phyloP scores from a whole-genome alignment of 2,797 vertebrate genomes.

The Xenops minutus region DNA sequence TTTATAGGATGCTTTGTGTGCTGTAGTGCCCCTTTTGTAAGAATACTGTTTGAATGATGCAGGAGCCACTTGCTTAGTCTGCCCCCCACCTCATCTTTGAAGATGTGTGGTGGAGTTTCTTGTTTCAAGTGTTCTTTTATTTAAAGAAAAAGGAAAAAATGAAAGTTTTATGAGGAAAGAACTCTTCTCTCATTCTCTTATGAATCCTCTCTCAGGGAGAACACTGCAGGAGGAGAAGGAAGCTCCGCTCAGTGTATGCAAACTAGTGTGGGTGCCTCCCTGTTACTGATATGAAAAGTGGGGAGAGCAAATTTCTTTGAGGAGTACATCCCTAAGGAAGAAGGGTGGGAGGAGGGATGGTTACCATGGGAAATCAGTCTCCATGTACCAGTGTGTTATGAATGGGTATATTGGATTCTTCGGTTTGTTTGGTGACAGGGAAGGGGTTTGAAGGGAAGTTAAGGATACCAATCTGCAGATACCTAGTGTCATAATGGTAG shows the following conservation, averaged over 20 bases:
- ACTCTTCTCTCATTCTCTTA: neutral
- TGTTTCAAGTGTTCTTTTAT: neutral
- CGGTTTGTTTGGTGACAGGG: neutral
- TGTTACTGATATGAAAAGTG: neutral
- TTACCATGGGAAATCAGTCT: neutral
- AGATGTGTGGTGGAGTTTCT: neutral
- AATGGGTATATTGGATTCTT: neutral
- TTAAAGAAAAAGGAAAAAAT: neutral
- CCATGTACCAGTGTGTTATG: neutral
- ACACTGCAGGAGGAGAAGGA: neutral
- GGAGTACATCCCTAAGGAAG: neutral
- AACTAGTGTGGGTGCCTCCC: neutral
- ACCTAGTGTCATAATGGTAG: neutral
- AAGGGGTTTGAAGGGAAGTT: neutral
- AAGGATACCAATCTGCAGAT: neutral
- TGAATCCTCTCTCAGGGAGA: neutral
- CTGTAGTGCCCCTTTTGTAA: neutral
- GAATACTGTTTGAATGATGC: neutral
- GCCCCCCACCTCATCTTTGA: neutral
- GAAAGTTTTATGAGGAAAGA: neutral
- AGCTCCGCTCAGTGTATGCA: neutral
- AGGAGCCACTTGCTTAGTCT: neutral
- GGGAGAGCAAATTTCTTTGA: neutral
- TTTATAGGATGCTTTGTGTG: neutral
- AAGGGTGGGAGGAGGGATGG: neutral